Base-by-base conservation (phyloP, 2,888 invertebrate genomes). In the Cosmopolites sordidus region DNA sequence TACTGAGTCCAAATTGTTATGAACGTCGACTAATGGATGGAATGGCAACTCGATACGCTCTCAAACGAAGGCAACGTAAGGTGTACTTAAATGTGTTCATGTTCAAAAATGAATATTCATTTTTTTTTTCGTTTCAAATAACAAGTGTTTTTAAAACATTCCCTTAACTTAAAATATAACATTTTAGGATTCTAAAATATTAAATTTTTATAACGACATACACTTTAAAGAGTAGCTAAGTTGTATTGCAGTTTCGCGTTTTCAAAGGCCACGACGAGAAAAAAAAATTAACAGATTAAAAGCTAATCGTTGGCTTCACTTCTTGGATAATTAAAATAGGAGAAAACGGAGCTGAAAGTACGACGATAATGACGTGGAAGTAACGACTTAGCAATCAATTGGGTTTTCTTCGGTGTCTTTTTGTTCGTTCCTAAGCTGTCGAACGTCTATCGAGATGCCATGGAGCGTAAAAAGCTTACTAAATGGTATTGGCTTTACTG, bases 121-220 rank as follows among this genome's bases (percentile, higher is more conserved):
- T n/a, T n/a, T n/a, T n/a, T n/a, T n/a, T n/a, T n/a, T n/a, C n/a
- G n/a, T n/a, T n/a, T n/a, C n/a, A n/a, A n/a, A n/a, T n/a, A n/a
- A n/a, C n/a, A n/a, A n/a, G n/a, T n/a, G n/a, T n/a, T n/a, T n/a
- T n/a, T n/a, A n/a, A n/a, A n/a, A n/a, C n/a, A n/a, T n/a, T n/a
- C n/a, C n/a, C n/a, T n/a, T n/a, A n/a, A n/a, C n/a, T n/a, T n/a
- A n/a, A n/a, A n/a, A n/a, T n/a, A n/a, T n/a, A n/a, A n/a, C n/a
- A 46, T 46, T 43, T 44, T 38, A 27, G 47, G 43, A 54, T 47
- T 43, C 43, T 42, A 51, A 47, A 54, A 54, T 54, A 54, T 50
- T 54, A 54, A 51, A 54, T 54, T 54, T 54, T 47, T 50, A 54
- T 42, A 38, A 50, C 54, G 43, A 46, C 49, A 51, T 54, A 41